Conservation (phyloP, 2,888 invertebrate genomes). For the Cryptus viduatorius region DNA sequence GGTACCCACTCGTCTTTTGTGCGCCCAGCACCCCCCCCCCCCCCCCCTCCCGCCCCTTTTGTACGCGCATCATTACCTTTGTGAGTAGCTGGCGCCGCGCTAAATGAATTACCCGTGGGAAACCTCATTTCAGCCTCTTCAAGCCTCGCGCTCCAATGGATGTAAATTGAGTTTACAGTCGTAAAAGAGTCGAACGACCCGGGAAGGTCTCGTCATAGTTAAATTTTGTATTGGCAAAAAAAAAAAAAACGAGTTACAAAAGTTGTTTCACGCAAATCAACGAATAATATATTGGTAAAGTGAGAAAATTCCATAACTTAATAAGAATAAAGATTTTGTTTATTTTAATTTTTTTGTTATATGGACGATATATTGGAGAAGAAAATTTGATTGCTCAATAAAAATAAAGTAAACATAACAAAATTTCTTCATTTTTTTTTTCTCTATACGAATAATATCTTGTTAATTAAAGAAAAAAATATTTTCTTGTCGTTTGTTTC, state of each 20-base stretch:
- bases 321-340: no score
- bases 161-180: constrained; percentile 12
- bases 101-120: constrained; percentile 33
- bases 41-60: not conserved
- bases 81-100: constrained; percentile 4
- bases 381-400: no score
- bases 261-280: not conserved
- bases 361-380: no score
- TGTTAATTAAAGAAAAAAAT: no score
- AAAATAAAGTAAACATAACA: no score
- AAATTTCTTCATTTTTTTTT: no score
- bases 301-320: no score
- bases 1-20: constrained; percentile 1
- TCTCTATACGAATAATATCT: no score
- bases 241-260: not conserved
- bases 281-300: not conserved
- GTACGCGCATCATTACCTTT: constrained; percentile 27
- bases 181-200: not conserved
- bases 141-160: not conserved
- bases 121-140: constrained; percentile 17
- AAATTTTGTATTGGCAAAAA: not conserved
- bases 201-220: not conserved
- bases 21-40: not conserved
- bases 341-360: no score
- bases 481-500: not conserved